Evolutionary conservation across 2,797 vertebrate species (phyloP).

Genomic region (Emydoidea blandingii): DNA sequence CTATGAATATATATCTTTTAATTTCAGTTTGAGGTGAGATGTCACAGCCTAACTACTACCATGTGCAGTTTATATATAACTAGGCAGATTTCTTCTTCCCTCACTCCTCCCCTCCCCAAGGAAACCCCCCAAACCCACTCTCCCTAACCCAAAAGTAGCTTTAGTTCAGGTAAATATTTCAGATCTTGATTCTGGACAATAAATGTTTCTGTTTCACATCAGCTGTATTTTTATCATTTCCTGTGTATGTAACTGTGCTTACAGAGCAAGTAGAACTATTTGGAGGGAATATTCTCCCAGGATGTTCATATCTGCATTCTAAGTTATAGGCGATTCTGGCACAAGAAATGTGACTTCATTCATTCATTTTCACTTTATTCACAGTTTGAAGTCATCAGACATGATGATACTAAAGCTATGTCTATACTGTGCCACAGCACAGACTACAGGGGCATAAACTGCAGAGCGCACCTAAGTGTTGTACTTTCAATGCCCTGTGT

Average conservation of each 20-base stretch:
- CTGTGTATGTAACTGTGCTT: not conserved
- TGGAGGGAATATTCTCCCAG: constrained; percentile 56
- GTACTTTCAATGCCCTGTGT: not conserved
- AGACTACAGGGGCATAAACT: not conserved
- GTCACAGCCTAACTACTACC: not conserved
- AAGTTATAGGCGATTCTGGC: not conserved
- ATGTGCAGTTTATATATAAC: constrained; percentile 10
- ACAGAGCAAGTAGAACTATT: constrained; percentile 63
- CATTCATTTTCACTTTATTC: not conserved
- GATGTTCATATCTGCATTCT: not conserved
- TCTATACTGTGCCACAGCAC: not conserved
- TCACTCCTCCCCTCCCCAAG: not conserved
- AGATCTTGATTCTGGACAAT: constrained; percentile 52
- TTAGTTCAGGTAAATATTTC: constrained; percentile 65
- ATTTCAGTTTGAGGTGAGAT: not conserved
- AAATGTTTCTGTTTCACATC: not conserved
- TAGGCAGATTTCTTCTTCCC: constrained; percentile 25
- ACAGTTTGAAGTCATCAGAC: not conserved
- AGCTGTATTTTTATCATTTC: not conserved
- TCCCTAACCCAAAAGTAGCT: constrained; percentile 41
- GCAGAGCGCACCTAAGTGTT: not conserved
- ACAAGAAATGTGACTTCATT: not conserved
- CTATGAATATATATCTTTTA: not conserved
- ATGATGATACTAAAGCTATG: not conserved
- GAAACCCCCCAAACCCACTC: constrained; percentile 29